Evolutionary conservation across 2,113 vertebrate genomes (phyloP), one percentile per base, ranked within the genome.

Genomic region (Cygnus buccinator): DNA sequence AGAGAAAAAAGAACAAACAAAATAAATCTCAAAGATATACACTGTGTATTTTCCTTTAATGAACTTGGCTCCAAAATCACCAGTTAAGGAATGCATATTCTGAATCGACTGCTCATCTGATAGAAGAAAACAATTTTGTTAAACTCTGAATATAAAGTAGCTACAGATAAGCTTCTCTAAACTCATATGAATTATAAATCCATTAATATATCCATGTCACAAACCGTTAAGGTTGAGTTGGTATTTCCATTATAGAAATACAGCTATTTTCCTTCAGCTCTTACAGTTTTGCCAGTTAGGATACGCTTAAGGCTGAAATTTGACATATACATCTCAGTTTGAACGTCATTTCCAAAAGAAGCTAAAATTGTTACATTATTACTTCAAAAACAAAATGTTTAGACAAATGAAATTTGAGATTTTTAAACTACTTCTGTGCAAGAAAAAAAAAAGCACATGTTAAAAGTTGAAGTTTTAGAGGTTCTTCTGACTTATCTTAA

Each of bases 1-100:
- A 88, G 59, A 96, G 89, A 97, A 89, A 89, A 97, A 96, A 96
- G 84, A 88, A 55, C 84, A 93, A 96, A 94, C 74, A 95, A 96
- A 48, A 52, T 96, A 77, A 96, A 94, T 93, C 80, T 93, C 72
- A 80, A 93, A 78, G 15, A 79, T 43, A 86, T 9, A 84, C 37
- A 95, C 17, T 16, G 21, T 13, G n/a, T 72, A 86, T 74, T 86
- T 94, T 84, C 48, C 95, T 89, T 59, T 83, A 87, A 95, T 2
- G 21, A 95, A 87, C 21, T 37, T 48, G 48, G 92, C 39, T 84
- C 44, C 39, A 68, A 92, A 87, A 41, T 79, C 41, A 76, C 35
- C 11, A 50, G 57, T 75, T 82, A 94, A 94, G 29, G 48, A 95
- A 93, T 8, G 16, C 1, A 2, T 55, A 82, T 43, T 54, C 67